Evolutionary conservation across 1,140 invertebrate genomes (phyloP).

Genomic region (Capitella teleta): DNA sequence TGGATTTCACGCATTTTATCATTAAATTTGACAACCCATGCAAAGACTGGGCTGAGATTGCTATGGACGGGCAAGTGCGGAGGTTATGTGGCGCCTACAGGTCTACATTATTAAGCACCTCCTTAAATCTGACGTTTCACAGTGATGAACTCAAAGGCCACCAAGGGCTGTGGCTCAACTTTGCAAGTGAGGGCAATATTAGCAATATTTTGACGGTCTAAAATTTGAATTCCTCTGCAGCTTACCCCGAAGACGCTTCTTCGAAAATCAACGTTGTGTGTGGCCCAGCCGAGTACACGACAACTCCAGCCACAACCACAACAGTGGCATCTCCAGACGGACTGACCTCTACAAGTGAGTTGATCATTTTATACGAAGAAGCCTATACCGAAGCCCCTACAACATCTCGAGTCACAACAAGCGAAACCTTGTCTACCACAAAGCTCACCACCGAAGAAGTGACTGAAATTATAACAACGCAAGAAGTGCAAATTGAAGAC

Average conservation of each 20-base stretch:
- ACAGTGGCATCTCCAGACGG: background rate
- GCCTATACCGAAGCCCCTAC: no score
- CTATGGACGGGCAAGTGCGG: background rate
- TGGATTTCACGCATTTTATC: background rate
- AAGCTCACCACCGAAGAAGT: no score
- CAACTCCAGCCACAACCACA: background rate
- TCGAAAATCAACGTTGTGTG: background rate
- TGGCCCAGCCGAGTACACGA: background rate
- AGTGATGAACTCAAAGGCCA: background rate
- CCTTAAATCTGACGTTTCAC: background rate
- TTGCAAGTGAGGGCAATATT: background rate
- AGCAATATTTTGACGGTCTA: no score
- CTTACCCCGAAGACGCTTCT: background rate
- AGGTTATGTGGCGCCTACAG: slow-evolving; percentile 1
- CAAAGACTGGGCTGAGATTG: background rate
- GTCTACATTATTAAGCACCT: background rate
- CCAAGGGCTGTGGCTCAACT: background rate
- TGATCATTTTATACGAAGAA: no score
- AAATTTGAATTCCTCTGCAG: no score
- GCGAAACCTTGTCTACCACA: no score
- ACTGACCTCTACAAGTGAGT: no score
- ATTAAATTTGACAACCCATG: slow-evolving; percentile 1
- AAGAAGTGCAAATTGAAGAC: no score
- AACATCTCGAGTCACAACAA: no score
- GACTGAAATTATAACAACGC: no score